Evolutionary conservation across 92 coral and sea anemone species (phyloP), one percentile per base, ranked within the genome.

Genomic region (Siderastrea radians): DNA sequence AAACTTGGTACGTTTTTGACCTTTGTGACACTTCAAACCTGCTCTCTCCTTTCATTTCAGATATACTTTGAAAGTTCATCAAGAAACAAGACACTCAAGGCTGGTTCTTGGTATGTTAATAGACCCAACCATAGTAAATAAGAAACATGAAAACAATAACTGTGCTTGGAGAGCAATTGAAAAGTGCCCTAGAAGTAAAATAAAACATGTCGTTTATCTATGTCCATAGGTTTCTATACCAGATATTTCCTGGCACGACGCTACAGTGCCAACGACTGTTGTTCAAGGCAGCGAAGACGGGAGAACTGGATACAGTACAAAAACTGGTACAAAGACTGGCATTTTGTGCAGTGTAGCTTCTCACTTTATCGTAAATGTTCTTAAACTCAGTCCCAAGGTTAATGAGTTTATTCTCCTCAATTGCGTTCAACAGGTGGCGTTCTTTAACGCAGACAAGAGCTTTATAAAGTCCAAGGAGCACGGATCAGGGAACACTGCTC

Each of bases 211-310:
- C 45, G 16, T 38, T 26, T 5, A 14, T 52, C 13, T 43, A n/a
- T 73, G 70, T 9, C 15, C 74, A 12, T 70, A 95, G 98, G 86
- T 97, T 97, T 78, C 91, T 97, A 8, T 97, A 97, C 63, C 98
- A 97, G 90, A 95, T 97, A 48, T 97, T 97, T 68, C 99, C 99
- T 43, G 99, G 99, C 3, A 94, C 95, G 0, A 97, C 99, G 5
- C 65, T 95, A n/a, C 99, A 94, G 63, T 97, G 98, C 61, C 99
- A 97, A 83, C 79, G 99, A 61, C 84, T 97, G 89, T 69, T 97
- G 80, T 95, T 97, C 85, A 97, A 97, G 62, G 99, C 99, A 47
- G 96, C 98, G 16, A 97, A 97, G 86, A 89, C 98, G 7, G 99
- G 98, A 47, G 99, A 97, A 68, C 91, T 95, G 44, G 99, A 97